Base-by-base conservation (phyloP, 2,113 vertebrate genomes). In the Stegostoma tigrinum region DNA sequence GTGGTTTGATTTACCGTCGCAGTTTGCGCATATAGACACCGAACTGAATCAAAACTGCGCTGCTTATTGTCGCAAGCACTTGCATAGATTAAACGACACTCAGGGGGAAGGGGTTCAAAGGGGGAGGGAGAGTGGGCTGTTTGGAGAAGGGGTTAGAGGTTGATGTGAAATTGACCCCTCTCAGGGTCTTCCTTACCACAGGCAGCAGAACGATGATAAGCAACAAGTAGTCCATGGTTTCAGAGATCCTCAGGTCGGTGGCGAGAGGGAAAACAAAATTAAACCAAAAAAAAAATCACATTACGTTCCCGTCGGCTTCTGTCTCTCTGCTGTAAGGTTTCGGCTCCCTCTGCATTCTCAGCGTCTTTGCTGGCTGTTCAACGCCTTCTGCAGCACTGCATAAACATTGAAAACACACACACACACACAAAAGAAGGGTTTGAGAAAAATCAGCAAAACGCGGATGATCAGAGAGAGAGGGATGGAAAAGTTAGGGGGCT, bases 171-270 rank as follows among this genome's bases (percentile, higher is more conserved):
- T 34, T 14, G 34, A n/a, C 86, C 4, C 24, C 55, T 61, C 55
- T 0, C 34, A 0, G 48, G 7, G 4, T 89, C 8, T 8, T 64
- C 0, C 97, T 97, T 96, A 97, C 97, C 97, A 90, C 0, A 55
- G 97, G 96, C 86, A 97, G 96, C 85, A 97, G 96, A 1, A 97
- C 95, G 2, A 96, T n/a, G 14, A 64, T 67, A 12, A 96, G 89
- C 96, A 96, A 66, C 24, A 30, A 67, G 67, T 78, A 38, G 27
- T 0, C 64, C 70, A 72, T 0, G 42, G 80, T 0, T 23, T 55
- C 1, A 0, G 55, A 61, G 96, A 61, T 96, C 89, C 66, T 0
- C 10, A 17, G 61, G 0, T 83, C 70, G 1, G 5, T 5, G 24
- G 27, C 24, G 0, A 1, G 2, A 19, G 42, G 0, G 17, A 30